phyloP scores from a whole-genome alignment of 2,113 vertebrate genomes.

The Psilopsiagon aurifrons region DNA sequence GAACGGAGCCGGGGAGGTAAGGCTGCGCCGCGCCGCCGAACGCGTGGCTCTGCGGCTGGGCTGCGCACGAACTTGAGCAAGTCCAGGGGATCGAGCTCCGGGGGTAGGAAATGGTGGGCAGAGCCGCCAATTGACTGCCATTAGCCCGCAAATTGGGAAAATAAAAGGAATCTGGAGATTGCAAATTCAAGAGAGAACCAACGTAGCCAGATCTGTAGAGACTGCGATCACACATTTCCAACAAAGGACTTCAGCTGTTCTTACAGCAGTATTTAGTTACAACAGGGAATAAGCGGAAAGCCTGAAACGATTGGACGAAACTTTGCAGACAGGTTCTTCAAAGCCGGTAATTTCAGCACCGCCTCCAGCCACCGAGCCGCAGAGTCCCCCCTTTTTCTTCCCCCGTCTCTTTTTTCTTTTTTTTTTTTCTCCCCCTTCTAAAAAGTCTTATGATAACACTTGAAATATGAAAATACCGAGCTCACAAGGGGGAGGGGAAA shows the following conservation, averaged over 20 bases:
- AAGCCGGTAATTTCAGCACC: conserved; percentile 78
- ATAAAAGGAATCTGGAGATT: conserved; percentile 89
- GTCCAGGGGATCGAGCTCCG: conserved; percentile 91
- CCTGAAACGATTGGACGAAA: conserved; percentile 80
- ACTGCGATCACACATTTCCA: conserved; percentile 96
- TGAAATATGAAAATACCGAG: conserved; percentile 58
- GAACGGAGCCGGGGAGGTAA: conserved; percentile 82
- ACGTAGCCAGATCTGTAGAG: conserved; percentile 92
- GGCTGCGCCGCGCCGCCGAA: conserved; percentile 82
- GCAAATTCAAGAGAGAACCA: conserved; percentile 91
- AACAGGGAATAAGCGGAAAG: conserved; percentile 86
- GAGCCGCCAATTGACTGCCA: conserved; percentile 88
- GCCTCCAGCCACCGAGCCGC: conserved; percentile 73
- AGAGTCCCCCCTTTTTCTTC: not conserved
- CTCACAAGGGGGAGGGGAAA: conserved; percentile 22
- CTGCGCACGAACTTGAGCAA: conserved; percentile 82
- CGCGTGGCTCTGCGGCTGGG: conserved; percentile 83
- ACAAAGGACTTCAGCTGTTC: conserved; percentile 84
- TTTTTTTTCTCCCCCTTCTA: not conserved
- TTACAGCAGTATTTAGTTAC: conserved; percentile 88
- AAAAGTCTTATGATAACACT: conserved; percentile 71
- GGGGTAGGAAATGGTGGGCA: conserved; percentile 87
- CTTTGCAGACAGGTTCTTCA: conserved; percentile 81
- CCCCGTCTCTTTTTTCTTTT: not conserved
- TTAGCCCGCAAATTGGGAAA: conserved; percentile 90